Conservation (phyloP, 2,797 vertebrate genomes). For the Triplophysa bombifrons region DNA sequence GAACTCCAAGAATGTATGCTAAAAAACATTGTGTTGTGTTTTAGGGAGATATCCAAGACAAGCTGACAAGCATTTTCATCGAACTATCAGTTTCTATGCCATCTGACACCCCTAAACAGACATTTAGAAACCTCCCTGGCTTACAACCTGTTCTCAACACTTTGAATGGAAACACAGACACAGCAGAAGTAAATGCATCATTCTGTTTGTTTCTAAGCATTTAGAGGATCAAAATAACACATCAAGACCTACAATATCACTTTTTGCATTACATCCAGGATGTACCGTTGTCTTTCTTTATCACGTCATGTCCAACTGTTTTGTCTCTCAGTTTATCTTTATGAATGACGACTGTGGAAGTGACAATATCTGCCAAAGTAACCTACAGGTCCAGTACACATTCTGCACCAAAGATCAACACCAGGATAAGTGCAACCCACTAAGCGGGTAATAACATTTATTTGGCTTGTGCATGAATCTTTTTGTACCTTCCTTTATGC, state of each 20-base stretch:
- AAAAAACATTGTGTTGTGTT: neutral
- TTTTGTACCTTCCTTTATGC: neutral
- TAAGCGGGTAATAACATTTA: slow-evolving; percentile 75
- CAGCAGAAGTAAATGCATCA: slow-evolving; percentile 72
- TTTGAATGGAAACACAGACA: slow-evolving; percentile 74
- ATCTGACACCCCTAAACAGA: slow-evolving; percentile 62
- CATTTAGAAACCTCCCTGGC: slow-evolving; percentile 69
- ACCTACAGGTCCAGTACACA: slow-evolving; percentile 82
- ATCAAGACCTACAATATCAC: neutral
- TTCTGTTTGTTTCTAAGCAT: neutral
- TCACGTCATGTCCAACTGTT: neutral
- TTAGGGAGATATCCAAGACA: slow-evolving; percentile 85
- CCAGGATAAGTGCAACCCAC: slow-evolving; percentile 78
- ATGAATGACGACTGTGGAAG: slow-evolving; percentile 87
- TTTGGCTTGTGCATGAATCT: neutral
- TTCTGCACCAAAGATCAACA: slow-evolving; percentile 83
- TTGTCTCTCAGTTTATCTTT: slow-evolving; percentile 78
- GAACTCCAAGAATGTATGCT: neutral
- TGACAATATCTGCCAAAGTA: slow-evolving; percentile 89
- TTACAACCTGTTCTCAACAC: slow-evolving; percentile 81
- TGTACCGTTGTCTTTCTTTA: neutral
- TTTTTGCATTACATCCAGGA: no score
- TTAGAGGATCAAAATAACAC: neutral
- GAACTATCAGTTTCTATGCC: slow-evolving; percentile 78
- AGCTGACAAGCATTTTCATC: slow-evolving; percentile 81